These are phyloP conservation scores for Cyclina sinensis DNA, from an alignment of 1,140 invertebrate genomes.

Conservation along the genomic window DNA sequence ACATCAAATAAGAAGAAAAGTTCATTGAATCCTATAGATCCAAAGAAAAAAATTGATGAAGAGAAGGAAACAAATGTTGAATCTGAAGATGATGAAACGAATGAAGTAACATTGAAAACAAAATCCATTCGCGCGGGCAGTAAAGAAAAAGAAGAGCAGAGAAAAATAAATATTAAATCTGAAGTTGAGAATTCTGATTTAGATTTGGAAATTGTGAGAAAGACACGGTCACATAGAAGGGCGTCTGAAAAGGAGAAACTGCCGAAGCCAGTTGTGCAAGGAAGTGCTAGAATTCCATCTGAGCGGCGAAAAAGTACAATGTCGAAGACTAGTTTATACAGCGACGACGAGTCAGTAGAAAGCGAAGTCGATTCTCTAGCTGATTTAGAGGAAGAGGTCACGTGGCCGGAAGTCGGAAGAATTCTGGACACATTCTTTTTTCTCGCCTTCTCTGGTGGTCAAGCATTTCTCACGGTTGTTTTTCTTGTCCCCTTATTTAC, in stretches of 20 bases:
- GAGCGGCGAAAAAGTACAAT: not conserved
- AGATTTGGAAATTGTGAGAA: not conserved
- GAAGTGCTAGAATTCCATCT: not conserved
- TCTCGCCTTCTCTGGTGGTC: constrained; percentile 41
- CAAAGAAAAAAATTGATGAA: not conserved
- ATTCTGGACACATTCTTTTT: constrained; percentile 66
- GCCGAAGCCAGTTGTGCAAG: not conserved
- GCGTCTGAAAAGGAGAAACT: constrained; percentile 5
- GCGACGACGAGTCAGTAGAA: not conserved
- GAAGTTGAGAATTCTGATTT: not conserved
- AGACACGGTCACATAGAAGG: not conserved
- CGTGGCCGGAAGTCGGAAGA: constrained; percentile 57
- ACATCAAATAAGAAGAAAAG: constrained; percentile 10
- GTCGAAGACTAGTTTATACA: not conserved
- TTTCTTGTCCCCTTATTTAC: constrained; percentile 64
- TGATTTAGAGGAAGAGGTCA: constrained; percentile 56
- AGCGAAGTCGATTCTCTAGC: constrained; percentile 43
- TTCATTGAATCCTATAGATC: not conserved
- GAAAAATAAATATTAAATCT: not conserved
- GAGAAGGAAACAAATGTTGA: not conserved
- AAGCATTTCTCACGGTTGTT: constrained; percentile 52
- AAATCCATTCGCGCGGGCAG: not conserved
- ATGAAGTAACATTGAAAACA: not conserved
- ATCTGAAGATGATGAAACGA: not conserved
- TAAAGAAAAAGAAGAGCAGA: not conserved